Conservation (phyloP, 92 coral and sea anemone genomes). For the Chrysogorgia sp. region DNA sequence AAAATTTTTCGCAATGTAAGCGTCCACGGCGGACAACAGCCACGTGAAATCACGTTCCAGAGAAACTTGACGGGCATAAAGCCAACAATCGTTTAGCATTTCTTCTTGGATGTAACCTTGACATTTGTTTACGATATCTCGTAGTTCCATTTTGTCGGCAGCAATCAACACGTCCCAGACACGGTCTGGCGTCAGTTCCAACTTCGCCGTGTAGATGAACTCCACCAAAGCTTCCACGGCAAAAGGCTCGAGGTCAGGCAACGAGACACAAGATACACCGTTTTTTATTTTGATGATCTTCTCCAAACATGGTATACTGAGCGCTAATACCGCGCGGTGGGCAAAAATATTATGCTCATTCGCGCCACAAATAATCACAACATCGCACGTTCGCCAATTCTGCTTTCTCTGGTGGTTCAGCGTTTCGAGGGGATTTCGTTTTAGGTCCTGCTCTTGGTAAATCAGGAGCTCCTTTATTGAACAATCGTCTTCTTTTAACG, state of each 20-base stretch:
- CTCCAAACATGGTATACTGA: constrained; percentile 72
- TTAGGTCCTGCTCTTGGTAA: not conserved
- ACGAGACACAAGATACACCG: constrained; percentile 54
- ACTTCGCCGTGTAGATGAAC: constrained; percentile 73
- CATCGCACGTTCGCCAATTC: constrained; percentile 69
- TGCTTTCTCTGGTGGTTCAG: constrained; percentile 75
- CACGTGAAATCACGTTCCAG: constrained; percentile 54
- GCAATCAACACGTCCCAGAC: constrained; percentile 69
- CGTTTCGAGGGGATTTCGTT: constrained; percentile 50
- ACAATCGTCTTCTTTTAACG: constrained; percentile 10
- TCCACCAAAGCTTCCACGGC: constrained; percentile 88
- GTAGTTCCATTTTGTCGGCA: constrained; percentile 72
- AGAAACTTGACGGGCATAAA: constrained; percentile 71
- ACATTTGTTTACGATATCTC: constrained; percentile 64
- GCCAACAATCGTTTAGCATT: constrained; percentile 75
- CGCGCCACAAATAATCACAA: constrained; percentile 69
- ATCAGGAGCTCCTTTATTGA: constrained; percentile 3
- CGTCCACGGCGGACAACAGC: constrained; percentile 76
- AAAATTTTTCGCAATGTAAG: constrained; percentile 72
- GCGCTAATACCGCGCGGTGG: constrained; percentile 81
- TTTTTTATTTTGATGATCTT: constrained; percentile 57
- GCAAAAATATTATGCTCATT: constrained; percentile 60
- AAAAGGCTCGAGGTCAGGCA: constrained; percentile 76
- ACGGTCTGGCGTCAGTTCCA: constrained; percentile 63
- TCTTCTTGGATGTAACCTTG: constrained; percentile 72